These are phyloP conservation scores for Melanogrammus aeglefinus DNA, from an alignment of 2,797 vertebrate species.

Conservation along the genomic window DNA sequence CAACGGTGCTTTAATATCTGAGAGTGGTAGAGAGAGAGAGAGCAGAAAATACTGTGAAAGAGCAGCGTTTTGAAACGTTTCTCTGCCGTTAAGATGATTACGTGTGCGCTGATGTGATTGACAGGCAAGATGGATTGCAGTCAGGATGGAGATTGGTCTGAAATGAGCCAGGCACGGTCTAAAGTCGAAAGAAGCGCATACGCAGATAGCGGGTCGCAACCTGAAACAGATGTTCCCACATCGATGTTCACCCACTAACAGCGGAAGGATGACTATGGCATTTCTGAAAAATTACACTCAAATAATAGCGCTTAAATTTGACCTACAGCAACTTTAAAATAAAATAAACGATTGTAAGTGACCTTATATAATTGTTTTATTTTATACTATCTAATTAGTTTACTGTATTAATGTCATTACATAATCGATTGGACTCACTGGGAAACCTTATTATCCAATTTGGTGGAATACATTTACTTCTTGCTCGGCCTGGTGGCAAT, in stretches of 20 bases:
- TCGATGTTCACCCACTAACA: neutral
- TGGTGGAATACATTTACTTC: neutral
- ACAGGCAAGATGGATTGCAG: neutral
- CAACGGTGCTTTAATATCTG: neutral
- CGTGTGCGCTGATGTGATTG: neutral
- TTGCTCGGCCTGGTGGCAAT: neutral
- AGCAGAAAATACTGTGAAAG: neutral
- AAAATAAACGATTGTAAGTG: neutral
- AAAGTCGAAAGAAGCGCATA: neutral
- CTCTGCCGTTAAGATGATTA: neutral
- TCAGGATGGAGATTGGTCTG: neutral
- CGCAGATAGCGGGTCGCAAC: neutral
- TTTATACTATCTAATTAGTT: neutral
- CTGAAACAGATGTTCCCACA: neutral
- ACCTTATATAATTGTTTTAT: neutral
- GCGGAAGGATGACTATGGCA: neutral
- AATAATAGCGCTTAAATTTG: neutral
- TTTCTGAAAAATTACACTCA: neutral
- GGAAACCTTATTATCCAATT: too few relatives aligned
- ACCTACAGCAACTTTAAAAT: neutral
- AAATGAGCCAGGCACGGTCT: neutral
- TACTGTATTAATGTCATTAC: neutral
- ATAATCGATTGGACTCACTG: neutral
- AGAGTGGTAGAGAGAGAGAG: neutral
- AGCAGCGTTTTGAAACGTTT: neutral